phyloP scores from a whole-genome alignment of 1,140 invertebrate species.

The Ips nitidus region DNA sequence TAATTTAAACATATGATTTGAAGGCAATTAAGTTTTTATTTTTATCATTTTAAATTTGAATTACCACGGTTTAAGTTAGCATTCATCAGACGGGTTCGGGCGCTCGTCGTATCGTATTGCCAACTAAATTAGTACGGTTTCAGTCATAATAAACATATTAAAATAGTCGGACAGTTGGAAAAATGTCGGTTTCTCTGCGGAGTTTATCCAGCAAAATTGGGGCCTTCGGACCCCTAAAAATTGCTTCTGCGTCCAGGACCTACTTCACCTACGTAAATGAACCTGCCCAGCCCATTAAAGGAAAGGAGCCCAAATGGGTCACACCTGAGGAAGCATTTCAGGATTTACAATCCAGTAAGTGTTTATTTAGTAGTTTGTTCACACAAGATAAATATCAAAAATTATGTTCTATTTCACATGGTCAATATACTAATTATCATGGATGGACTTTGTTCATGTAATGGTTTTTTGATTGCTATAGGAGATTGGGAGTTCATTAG shows the following conservation, averaged over 20 bases:
- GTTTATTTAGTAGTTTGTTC: too few relatives aligned
- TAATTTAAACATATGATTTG: too few relatives aligned
- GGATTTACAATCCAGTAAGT: conserved; percentile 53
- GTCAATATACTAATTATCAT: too few relatives aligned
- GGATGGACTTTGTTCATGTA: too few relatives aligned
- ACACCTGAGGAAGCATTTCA: conserved; percentile 53
- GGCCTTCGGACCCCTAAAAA: conserved; percentile 17
- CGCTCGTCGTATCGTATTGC: background rate
- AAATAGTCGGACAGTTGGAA: background rate
- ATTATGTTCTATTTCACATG: too few relatives aligned
- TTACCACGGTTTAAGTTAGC: too few relatives aligned
- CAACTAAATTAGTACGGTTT: background rate
- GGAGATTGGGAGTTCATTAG: too few relatives aligned
- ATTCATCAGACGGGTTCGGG: too few relatives aligned
- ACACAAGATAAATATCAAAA: too few relatives aligned
- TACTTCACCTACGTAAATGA: conserved; percentile 59
- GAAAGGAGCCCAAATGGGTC: conserved; percentile 53
- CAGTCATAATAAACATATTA: background rate
- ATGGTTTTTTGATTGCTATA: too few relatives aligned
- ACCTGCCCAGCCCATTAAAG: conserved; percentile 51
- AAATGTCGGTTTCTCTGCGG: conserved; percentile 25
- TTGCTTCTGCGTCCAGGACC: conserved; percentile 44
- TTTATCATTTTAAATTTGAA: too few relatives aligned
- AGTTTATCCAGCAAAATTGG: conserved; percentile 23
- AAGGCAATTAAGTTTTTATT: too few relatives aligned